phyloP scores from a whole-genome alignment of 2,797 vertebrate genomes.

The Bucorvus abyssinicus region DNA sequence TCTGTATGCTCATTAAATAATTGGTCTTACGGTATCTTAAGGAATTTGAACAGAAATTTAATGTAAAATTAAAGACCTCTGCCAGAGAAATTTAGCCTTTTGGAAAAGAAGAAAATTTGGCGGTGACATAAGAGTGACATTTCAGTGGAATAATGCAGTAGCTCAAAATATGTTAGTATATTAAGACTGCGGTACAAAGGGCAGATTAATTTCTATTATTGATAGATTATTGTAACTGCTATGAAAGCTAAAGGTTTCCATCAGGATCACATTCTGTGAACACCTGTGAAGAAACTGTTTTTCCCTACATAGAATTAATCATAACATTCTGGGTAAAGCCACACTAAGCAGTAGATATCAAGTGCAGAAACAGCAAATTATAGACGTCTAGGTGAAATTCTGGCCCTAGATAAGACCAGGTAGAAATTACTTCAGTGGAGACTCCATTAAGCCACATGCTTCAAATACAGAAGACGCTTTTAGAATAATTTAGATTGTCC shows the following conservation, averaged over 20 bases:
- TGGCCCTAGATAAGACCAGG: not conserved
- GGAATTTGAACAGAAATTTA: not conserved
- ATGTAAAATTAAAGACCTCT: not conserved
- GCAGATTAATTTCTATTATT: not conserved
- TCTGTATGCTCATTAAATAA: conserved; percentile 1
- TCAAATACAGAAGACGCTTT: not conserved
- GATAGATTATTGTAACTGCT: not conserved
- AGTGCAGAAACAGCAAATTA: not conserved
- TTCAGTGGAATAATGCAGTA: not conserved
- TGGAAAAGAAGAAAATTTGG: not conserved
- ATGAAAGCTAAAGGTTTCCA: not conserved
- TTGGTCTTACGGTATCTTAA: not conserved
- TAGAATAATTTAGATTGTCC: not conserved
- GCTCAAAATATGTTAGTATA: not conserved
- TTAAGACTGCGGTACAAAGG: not conserved
- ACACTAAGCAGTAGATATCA: not conserved
- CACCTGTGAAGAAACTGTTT: not conserved
- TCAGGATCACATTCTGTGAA: not conserved
- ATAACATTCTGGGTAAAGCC: not conserved
- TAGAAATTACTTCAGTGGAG: not conserved
- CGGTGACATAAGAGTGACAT: not conserved
- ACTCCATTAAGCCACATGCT: not conserved
- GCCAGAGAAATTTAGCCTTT: not conserved
- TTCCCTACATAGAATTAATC: not conserved
- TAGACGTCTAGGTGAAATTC: not conserved